Conservation (phyloP, 37 sponge, comb jelly and placozoan genomes). For the Halichondria panicea region DNA sequence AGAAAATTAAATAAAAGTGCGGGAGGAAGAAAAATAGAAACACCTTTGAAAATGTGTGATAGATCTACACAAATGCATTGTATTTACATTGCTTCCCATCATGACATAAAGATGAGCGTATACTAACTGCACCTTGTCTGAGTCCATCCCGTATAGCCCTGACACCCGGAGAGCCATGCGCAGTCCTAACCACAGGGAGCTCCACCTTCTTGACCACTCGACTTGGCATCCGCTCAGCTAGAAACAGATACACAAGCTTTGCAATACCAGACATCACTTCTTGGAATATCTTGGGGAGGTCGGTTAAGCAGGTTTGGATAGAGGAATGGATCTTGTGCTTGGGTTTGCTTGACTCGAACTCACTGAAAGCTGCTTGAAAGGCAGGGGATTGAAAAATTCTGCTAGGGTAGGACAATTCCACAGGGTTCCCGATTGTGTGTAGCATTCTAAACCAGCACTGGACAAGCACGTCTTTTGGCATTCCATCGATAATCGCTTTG, state of each 20-base stretch:
- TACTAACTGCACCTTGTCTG: too few species aligned
- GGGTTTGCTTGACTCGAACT: not conserved
- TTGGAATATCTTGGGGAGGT: constrained; percentile 62
- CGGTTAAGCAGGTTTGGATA: constrained; percentile 10
- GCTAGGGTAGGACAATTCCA: constrained; percentile 69
- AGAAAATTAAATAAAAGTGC: too few species aligned
- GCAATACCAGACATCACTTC: constrained; percentile 67
- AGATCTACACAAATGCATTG: too few species aligned
- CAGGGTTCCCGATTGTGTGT: constrained; percentile 86
- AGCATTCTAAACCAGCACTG: constrained; percentile 91
- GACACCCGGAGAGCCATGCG: too few species aligned
- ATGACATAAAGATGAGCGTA: too few species aligned
- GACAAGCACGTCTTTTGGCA: constrained; percentile 50
- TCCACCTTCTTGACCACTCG: too few species aligned
- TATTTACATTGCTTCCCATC: too few species aligned
- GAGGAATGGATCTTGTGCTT: not conserved
- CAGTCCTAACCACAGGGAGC: too few species aligned
- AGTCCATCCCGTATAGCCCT: too few species aligned
- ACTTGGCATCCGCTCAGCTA: constrained; percentile 31
- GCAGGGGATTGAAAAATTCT: constrained; percentile 38
- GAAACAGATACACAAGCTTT: constrained; percentile 59
- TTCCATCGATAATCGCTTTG: not conserved
- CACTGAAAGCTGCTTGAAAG: constrained; percentile 53
- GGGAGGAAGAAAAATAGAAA: too few species aligned
- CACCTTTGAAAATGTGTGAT: too few species aligned